Evolutionary conservation across 2,113 vertebrate genomes (phyloP).

Genomic region (Emydocephalus ijimae): DNA sequence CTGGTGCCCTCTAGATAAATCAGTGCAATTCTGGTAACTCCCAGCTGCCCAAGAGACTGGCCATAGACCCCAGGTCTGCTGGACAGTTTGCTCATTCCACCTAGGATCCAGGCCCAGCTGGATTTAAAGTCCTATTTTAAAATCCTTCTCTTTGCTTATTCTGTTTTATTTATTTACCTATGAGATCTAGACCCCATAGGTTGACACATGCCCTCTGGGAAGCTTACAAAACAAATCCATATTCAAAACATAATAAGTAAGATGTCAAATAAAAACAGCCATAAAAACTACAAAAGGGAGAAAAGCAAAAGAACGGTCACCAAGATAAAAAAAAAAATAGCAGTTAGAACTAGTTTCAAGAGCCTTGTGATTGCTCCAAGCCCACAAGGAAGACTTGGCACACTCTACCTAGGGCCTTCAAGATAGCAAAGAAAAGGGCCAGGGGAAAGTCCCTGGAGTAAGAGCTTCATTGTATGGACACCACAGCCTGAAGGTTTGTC

Average conservation of each 20-base stretch:
- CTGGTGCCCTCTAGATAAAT: neutral
- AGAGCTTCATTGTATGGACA: neutral
- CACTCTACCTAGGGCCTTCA: neutral
- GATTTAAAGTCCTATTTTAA: neutral
- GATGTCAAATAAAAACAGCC: conserved; percentile 19
- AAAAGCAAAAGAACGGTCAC: neutral
- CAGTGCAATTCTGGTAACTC: neutral
- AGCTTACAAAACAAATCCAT: conserved; percentile 19
- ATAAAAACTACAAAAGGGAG: neutral
- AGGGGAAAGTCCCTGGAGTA: neutral
- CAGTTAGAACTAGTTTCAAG: neutral
- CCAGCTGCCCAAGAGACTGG: neutral
- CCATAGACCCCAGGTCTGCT: neutral
- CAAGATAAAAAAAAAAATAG: neutral
- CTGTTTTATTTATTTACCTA: neutral
- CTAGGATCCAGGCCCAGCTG: neutral
- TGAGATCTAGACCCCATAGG: neutral
- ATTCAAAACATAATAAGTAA: neutral
- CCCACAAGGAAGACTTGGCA: neutral
- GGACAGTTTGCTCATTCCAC: neutral
- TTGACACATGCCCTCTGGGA: neutral
- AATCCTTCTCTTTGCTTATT: neutral
- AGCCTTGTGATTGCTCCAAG: neutral
- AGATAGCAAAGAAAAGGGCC: neutral
- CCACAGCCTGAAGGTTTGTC: neutral